Percentiles rank a stretch among this genome's conserved stretches.
These are phyloP conservation scores for Rhinolophus ferrumequinum DNA, from an alignment of 2,113 vertebrate genomes.

Conservation along the genomic window DNA sequence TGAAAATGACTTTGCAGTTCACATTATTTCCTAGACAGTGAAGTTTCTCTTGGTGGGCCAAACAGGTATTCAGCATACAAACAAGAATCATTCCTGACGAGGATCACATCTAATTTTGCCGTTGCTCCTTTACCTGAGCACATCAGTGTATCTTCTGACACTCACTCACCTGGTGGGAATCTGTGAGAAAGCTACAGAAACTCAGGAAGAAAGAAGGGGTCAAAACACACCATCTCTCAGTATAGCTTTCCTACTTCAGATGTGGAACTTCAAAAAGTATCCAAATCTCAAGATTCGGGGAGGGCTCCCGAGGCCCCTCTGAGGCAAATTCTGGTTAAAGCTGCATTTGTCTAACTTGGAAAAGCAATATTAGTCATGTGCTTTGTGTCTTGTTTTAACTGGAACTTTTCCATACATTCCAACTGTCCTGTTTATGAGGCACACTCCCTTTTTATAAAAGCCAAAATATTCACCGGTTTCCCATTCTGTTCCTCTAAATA, in stretches of 20 bases:
- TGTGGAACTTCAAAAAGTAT: slow-evolving; percentile 2
- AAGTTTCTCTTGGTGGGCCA: background rate
- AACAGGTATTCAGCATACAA: background rate
- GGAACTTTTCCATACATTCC: slow-evolving; percentile 82
- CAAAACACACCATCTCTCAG: background rate
- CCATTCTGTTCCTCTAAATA: slow-evolving; percentile 73
- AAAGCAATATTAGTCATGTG: slow-evolving; percentile 79
- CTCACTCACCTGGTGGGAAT: slow-evolving; percentile 22
- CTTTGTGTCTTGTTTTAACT: slow-evolving; percentile 80
- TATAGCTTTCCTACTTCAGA: background rate
- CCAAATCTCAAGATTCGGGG: slow-evolving; percentile 34
- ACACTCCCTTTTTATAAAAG: slow-evolving; percentile 80
- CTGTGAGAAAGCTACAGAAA: background rate
- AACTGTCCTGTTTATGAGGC: slow-evolving; percentile 79
- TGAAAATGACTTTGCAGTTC: background rate
- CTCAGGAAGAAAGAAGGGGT: background rate
- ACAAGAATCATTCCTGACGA: background rate
- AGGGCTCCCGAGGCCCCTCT: slow-evolving; percentile 57
- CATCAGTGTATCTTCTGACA: background rate
- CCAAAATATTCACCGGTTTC: slow-evolving; percentile 78
- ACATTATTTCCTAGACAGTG: background rate
- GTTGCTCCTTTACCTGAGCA: background rate
- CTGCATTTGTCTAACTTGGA: slow-evolving; percentile 75
- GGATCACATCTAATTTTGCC: background rate
- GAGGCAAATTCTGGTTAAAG: slow-evolving; percentile 67